Evolutionary conservation across 2,888 invertebrate species (phyloP).

Genomic region (Drosophila sordidapex): DNA sequence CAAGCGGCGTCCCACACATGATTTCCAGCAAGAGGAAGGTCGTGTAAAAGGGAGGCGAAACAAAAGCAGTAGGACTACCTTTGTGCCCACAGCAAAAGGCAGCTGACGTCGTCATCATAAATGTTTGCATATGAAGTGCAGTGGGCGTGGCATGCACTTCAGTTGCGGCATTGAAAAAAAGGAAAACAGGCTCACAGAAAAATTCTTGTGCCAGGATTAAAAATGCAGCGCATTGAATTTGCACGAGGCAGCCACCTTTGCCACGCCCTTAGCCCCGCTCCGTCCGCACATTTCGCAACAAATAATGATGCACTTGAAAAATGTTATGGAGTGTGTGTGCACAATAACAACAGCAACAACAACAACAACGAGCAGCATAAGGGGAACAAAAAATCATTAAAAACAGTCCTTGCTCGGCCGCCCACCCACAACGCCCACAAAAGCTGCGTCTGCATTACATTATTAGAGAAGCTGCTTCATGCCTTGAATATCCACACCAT

Average conservation of each 20-base stretch:
- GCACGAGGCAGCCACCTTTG: conserved; percentile 50
- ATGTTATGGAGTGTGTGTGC: conserved; percentile 60
- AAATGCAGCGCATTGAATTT: conserved; percentile 80
- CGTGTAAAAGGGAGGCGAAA: conserved; percentile 29
- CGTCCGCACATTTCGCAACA: conserved; percentile 64
- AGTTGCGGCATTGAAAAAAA: conserved; percentile 73
- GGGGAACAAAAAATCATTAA: conserved; percentile 68
- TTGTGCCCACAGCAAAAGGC: conserved; percentile 57
- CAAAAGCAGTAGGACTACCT: conserved; percentile 71
- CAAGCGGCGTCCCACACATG: conserved; percentile 57
- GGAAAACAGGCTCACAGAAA: conserved; percentile 20
- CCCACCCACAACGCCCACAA: conserved; percentile 12
- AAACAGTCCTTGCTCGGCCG: conserved; percentile 36
- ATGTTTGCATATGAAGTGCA: conserved; percentile 78
- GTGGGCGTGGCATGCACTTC: conserved; percentile 73
- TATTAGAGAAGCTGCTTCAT: conserved; percentile 56
- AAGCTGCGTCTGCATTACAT: conserved; percentile 43
- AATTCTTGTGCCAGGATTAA: conserved; percentile 74
- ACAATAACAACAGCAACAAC: conserved; percentile 36
- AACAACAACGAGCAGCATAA: conserved; percentile 20
- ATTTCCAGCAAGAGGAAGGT: neutral
- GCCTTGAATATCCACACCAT: conserved; percentile 63
- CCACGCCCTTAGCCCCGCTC: conserved; percentile 13
- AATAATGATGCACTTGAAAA: conserved; percentile 81
- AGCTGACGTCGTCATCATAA: conserved; percentile 65